Evolutionary conservation across 2,888 invertebrate genomes (phyloP).

Genomic region (Leptarthrus brevirostris): DNA sequence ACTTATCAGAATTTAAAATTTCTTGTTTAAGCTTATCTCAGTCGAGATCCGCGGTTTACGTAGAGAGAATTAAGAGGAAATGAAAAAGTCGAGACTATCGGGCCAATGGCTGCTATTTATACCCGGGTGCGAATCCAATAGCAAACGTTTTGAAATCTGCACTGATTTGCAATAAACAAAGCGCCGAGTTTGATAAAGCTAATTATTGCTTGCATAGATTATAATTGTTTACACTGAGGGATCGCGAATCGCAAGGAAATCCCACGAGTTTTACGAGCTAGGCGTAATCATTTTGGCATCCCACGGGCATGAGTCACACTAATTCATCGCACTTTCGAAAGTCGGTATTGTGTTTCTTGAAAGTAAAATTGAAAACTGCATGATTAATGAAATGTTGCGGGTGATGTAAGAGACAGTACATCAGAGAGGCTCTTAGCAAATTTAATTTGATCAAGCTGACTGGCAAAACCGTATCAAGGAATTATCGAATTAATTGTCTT

Average conservation of each 20-base stretch:
- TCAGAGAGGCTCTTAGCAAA: neutral
- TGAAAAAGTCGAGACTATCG: neutral
- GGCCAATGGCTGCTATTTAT: neutral
- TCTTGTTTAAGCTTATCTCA: neutral
- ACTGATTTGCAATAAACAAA: neutral
- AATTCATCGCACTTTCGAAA: constrained; percentile 30
- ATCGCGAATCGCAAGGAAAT: neutral
- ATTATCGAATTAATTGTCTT: constrained; percentile 3
- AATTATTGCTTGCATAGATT: constrained; percentile 3
- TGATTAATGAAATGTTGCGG: constrained; percentile 28
- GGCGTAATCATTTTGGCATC: constrained; percentile 34
- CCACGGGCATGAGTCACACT: constrained; percentile 25
- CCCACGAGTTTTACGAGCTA: constrained; percentile 28
- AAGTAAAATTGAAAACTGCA: constrained; percentile 39
- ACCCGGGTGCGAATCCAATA: neutral
- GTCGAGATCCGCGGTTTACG: neutral
- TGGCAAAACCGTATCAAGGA: neutral
- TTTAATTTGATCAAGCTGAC: neutral
- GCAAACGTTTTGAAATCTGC: neutral
- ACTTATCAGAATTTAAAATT: neutral
- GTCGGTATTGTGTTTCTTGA: constrained; percentile 39
- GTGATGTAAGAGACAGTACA: constrained; percentile 8
- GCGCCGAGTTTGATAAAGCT: neutral
- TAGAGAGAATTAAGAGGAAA: neutral
- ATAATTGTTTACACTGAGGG: neutral